phyloP scores from a whole-genome alignment of 2,797 vertebrate genomes.

The Macrochelys suwanniensis region DNA sequence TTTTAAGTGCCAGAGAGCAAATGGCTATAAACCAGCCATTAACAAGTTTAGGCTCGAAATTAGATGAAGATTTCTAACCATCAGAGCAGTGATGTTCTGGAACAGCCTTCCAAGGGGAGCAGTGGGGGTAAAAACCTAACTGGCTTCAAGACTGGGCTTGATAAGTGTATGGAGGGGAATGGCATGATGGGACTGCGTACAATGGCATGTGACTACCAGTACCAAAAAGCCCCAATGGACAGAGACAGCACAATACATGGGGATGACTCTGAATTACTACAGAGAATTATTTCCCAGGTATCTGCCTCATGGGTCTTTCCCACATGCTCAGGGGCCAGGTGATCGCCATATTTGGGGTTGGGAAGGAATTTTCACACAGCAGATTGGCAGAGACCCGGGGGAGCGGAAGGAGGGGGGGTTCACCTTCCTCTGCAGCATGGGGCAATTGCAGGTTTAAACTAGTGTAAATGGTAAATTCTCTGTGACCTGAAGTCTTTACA shows the following conservation, averaged over 20 bases:
- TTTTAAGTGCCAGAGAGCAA: not conserved
- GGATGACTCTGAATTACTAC: not conserved
- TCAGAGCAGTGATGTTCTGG: not conserved
- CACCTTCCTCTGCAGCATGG: not conserved
- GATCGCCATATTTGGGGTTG: not conserved
- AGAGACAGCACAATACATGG: not conserved
- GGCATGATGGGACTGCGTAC: not conserved
- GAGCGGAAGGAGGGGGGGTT: not conserved
- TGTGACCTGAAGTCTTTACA: not conserved
- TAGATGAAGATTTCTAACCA: not conserved
- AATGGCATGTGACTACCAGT: not conserved
- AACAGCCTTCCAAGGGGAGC: not conserved
- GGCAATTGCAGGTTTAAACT: not conserved
- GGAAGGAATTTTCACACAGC: not conserved
- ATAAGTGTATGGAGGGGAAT: not conserved
- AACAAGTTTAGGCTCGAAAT: not conserved
- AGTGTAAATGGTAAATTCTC: not conserved
- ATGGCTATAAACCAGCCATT: not conserved
- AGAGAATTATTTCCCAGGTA: not conserved
- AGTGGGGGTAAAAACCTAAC: not conserved
- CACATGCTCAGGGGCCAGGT: not conserved
- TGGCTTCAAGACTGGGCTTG: not conserved
- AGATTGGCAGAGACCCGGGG: not conserved
- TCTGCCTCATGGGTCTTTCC: not conserved
- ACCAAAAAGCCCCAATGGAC: not conserved